phyloP scores from a whole-genome alignment of 2,113 vertebrate genomes.

The Semnopithecus entellus region DNA sequence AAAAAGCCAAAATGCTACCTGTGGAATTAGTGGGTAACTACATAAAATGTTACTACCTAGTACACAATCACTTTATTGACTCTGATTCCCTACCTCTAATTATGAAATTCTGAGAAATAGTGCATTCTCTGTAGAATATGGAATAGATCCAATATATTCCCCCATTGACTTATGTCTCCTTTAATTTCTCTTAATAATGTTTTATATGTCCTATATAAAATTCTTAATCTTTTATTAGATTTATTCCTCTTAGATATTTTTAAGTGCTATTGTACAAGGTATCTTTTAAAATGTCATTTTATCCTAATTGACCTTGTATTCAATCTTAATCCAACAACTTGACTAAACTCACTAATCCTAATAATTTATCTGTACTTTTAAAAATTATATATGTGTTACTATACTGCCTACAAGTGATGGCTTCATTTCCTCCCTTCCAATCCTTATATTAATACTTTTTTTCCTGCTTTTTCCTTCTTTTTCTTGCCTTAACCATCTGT shows the following conservation, averaged over 20 bases:
- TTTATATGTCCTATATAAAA: neutral
- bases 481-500: neutral
- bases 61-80: neutral
- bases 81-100: neutral
- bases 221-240: constrained; percentile 32
- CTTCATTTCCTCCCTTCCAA: neutral
- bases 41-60: neutral
- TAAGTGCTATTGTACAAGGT: neutral
- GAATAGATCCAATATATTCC: neutral
- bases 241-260: constrained; percentile 26
- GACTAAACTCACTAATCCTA: constrained; percentile 21
- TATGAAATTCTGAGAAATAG: neutral
- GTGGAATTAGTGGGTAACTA: neutral
- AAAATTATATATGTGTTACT: neutral
- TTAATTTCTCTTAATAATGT: constrained; percentile 41
- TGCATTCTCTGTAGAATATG: neutral
- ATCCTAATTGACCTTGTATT: neutral
- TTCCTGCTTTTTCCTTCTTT: neutral
- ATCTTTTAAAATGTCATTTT: constrained; percentile 30
- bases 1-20: constrained; percentile 47
- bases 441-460: neutral
- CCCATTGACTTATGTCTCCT: neutral
- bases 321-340: neutral
- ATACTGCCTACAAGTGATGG: neutral
- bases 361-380: constrained; percentile 16